Evolutionary conservation across 2,888 invertebrate genomes (phyloP).

Genomic region (Tetranychus piercei): DNA sequence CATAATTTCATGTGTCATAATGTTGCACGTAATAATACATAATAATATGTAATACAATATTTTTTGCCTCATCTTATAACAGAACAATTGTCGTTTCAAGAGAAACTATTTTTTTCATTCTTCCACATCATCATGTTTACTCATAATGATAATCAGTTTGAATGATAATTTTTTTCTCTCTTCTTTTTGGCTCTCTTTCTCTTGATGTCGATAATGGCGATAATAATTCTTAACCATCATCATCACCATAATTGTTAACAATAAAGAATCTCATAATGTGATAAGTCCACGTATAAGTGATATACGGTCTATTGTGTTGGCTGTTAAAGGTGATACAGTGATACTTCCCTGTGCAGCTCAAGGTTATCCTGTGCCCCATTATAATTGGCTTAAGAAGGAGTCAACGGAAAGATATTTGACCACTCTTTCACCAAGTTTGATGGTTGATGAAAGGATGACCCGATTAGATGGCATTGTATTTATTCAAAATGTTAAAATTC

Average conservation of each 20-base stretch:
- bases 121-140: no score
- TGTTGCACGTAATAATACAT: not conserved
- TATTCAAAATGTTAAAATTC: not conserved
- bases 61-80: no score
- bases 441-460: not conserved
- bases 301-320: conserved; percentile 20
- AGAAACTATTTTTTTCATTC: no score
- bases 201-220: not conserved
- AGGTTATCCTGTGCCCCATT: conserved; percentile 33
- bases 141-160: no score
- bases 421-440: not conserved
- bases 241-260: not conserved
- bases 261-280: conserved; percentile 13
- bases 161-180: not conserved
- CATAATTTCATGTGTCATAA: not conserved
- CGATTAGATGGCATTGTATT: not conserved
- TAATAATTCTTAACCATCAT: not conserved
- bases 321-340: conserved; percentile 28
- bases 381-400: conserved; percentile 31
- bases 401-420: not conserved
- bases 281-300: conserved; percentile 24
- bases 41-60: no score
- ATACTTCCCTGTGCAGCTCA: conserved; percentile 34
- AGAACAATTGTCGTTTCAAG: no score
- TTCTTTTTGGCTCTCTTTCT: not conserved